A percentile compares a stretch with the other conserved stretches of the same genome.
These are phyloP conservation scores for Drosophila parthenogenetica DNA, from an alignment of 2,888 invertebrate genomes.

Conservation along the genomic window DNA sequence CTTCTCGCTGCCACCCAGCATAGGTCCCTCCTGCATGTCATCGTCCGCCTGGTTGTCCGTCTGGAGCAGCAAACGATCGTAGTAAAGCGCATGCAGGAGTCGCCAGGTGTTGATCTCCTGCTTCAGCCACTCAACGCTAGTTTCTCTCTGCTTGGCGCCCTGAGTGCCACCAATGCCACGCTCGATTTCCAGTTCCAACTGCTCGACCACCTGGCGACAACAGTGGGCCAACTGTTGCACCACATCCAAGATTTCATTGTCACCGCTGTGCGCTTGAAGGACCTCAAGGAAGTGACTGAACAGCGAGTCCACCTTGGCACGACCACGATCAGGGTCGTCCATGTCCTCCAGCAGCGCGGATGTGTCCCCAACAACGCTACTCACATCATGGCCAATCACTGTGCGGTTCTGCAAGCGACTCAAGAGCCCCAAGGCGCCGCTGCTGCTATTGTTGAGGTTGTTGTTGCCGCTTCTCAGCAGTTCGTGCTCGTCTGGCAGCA, in stretches of 20 bases:
- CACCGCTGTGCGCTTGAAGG: conserved; percentile 80
- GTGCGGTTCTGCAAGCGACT: conserved; percentile 44
- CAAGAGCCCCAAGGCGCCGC: conserved; percentile 30
- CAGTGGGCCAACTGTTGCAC: conserved; percentile 77
- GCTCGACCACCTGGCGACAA: conserved; percentile 78
- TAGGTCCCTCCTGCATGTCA: conserved; percentile 83
- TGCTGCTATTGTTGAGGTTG: conserved; percentile 37
- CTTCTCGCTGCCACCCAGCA: conserved; percentile 86
- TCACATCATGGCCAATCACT: conserved; percentile 37
- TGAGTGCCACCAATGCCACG: conserved; percentile 48
- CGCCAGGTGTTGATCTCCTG: conserved; percentile 96
- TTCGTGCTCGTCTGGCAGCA: conserved; percentile 73
- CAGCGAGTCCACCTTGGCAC: conserved; percentile 78
- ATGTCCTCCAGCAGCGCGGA: conserved; percentile 28
- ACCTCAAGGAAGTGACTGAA: conserved; percentile 84
- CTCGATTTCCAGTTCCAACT: conserved; percentile 68
- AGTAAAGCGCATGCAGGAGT: conserved; percentile 91
- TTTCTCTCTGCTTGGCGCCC: conserved; percentile 40
- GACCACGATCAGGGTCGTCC: conserved; percentile 55
- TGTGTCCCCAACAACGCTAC: conserved; percentile 40
- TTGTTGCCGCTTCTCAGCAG: conserved; percentile 49
- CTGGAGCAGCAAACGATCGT: conserved; percentile 89
- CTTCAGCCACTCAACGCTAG: conserved; percentile 87
- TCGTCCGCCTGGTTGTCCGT: conserved; percentile 76
- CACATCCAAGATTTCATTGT: conserved; percentile 80